These are phyloP conservation scores for Cyanoliseus patagonus DNA, from an alignment of 2,113 vertebrate species.

Conservation along the genomic window DNA sequence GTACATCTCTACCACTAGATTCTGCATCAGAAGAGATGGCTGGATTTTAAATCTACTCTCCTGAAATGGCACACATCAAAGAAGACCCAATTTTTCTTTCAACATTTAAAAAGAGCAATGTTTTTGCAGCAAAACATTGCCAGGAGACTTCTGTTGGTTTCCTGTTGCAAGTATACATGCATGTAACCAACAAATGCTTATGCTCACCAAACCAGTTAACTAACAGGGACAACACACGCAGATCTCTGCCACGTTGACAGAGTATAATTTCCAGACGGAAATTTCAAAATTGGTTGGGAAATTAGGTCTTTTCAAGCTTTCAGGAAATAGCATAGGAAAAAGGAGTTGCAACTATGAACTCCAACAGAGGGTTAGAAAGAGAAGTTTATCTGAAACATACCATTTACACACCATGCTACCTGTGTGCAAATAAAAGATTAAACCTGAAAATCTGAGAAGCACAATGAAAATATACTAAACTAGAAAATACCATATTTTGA, in stretches of 20 bases:
- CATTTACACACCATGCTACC: not conserved
- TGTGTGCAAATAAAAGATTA: not conserved
- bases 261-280: not conserved
- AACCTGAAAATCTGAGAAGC: not conserved
- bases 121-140: not conserved
- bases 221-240: not conserved
- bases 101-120: not conserved
- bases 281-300: not conserved
- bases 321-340: not conserved
- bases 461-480: not conserved
- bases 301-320: not conserved
- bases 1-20: not conserved
- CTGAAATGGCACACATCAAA: fast-evolving
- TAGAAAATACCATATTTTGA: not conserved
- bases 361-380: not conserved
- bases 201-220: not conserved
- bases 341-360: not conserved
- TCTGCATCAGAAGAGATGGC: not conserved
- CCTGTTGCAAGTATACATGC: not conserved
- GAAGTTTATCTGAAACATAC: not conserved
- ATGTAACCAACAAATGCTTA: not conserved
- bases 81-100: not conserved
- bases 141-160: not conserved
- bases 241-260: not conserved
- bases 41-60: not conserved